A percentile compares a stretch with the other conserved stretches of the same genome.
phyloP scores from a whole-genome alignment of 2,113 vertebrate species.

The Carassius carassius region DNA sequence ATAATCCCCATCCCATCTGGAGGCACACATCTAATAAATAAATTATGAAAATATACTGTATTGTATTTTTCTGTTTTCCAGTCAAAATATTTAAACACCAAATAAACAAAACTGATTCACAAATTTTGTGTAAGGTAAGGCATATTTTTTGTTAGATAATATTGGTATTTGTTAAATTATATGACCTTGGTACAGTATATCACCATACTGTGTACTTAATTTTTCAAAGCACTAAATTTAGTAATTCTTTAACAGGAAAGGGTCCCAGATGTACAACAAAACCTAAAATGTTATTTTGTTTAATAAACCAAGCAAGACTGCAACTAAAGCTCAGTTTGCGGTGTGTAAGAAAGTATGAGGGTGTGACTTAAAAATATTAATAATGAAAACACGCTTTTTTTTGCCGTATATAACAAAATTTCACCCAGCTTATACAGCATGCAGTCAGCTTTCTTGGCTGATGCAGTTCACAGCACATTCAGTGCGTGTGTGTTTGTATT shows the following conservation, averaged over 20 bases:
- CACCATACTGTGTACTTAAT: background rate
- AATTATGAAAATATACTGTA: background rate
- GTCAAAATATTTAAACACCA: background rate
- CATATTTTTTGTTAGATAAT: background rate
- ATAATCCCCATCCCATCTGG: background rate
- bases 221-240: background rate
- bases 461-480: slow-evolving; percentile 11
- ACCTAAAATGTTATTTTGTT: background rate
- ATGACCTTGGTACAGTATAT: background rate
- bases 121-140: background rate
- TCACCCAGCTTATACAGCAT: slow-evolving; percentile 47
- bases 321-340: background rate
- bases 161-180: background rate
- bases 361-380: background rate
- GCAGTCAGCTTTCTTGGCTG: slow-evolving; percentile 7
- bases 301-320: background rate
- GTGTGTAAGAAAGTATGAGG: background rate
- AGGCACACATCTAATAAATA: background rate
- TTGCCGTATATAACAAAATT: slow-evolving; percentile 41
- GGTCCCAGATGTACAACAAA: background rate
- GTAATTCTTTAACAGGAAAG: background rate
- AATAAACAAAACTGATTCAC: background rate
- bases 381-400: background rate
- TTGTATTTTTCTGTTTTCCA: background rate
- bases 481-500: slow-evolving; percentile 15